Percentiles rank a stretch among this genome's conserved stretches.
Evolutionary conservation across 2,888 invertebrate genomes (phyloP).

Genomic region (Candidula unifasciata): DNA sequence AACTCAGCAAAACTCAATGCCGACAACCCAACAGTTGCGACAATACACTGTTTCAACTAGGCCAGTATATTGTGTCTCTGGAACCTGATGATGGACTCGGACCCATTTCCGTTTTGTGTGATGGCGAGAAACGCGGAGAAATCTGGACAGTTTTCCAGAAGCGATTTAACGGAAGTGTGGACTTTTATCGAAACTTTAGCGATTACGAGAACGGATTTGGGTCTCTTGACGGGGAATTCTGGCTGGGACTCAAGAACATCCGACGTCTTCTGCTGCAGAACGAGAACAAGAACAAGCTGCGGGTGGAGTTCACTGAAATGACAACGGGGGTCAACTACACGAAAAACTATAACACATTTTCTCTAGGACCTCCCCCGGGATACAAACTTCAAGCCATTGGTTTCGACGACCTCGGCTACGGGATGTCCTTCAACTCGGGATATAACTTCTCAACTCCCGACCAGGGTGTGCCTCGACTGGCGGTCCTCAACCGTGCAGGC

Average conservation of each 20-base stretch:
- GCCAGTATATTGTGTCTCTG: background rate
- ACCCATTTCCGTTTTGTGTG: slow-evolving; percentile 23
- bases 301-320: slow-evolving; percentile 32
- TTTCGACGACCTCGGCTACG: slow-evolving; percentile 28
- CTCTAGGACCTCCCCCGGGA: background rate
- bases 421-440: slow-evolving; percentile 33
- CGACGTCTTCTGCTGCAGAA: slow-evolving; percentile 26
- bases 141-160: slow-evolving; percentile 42
- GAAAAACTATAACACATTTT: slow-evolving; percentile 18
- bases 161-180: slow-evolving; percentile 33
- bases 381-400: slow-evolving; percentile 14
- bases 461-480: background rate
- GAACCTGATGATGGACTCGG: slow-evolving; percentile 21
- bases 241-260: slow-evolving; percentile 37
- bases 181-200: slow-evolving; percentile 29
- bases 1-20: background rate
- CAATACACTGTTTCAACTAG: background rate
- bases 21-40: slow-evolving; percentile 16
- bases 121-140: background rate
- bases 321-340: background rate
- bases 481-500: background rate
- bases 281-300: slow-evolving; percentile 23
- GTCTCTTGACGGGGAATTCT: slow-evolving; percentile 12
- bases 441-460: slow-evolving; percentile 28
- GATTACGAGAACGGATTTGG: slow-evolving; percentile 40